Evolutionary conservation across 2,113 vertebrate genomes (phyloP).

Genomic region (Eupsittula cactorum): DNA sequence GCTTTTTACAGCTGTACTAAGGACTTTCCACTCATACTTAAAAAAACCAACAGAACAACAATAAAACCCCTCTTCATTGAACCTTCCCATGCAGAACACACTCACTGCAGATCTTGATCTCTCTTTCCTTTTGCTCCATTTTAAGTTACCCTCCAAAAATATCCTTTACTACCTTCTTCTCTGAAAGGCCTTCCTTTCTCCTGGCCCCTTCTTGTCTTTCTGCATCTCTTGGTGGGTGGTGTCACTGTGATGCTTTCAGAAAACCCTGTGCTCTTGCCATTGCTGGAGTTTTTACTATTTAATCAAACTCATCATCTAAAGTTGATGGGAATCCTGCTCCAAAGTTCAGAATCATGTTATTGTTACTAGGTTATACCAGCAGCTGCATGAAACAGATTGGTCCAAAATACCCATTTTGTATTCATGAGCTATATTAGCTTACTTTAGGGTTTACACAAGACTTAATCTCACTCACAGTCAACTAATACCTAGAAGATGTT

Average conservation of each 20-base stretch:
- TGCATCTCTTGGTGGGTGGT: neutral
- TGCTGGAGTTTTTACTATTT: neutral
- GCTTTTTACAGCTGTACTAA: neutral
- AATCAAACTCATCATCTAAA: neutral
- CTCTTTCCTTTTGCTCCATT: neutral
- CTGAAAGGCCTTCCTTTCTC: neutral
- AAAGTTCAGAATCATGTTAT: neutral
- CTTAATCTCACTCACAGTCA: neutral
- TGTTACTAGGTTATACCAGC: neutral
- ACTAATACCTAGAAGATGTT: neutral
- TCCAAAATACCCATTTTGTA: neutral
- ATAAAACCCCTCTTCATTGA: neutral
- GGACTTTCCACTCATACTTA: neutral
- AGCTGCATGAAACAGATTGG: neutral
- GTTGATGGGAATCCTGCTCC: neutral
- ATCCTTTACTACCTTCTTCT: neutral
- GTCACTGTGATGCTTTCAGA: neutral
- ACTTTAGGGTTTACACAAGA: neutral
- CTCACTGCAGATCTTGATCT: neutral
- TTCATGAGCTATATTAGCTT: neutral
- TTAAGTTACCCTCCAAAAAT: neutral
- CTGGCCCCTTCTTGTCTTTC: neutral
- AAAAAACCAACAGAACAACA: neutral
- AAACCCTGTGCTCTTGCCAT: neutral
- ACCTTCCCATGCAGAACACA: neutral